These are phyloP conservation scores for Ridgeia piscesae DNA, from an alignment of 1,140 invertebrate genomes.

Conservation along the genomic window DNA sequence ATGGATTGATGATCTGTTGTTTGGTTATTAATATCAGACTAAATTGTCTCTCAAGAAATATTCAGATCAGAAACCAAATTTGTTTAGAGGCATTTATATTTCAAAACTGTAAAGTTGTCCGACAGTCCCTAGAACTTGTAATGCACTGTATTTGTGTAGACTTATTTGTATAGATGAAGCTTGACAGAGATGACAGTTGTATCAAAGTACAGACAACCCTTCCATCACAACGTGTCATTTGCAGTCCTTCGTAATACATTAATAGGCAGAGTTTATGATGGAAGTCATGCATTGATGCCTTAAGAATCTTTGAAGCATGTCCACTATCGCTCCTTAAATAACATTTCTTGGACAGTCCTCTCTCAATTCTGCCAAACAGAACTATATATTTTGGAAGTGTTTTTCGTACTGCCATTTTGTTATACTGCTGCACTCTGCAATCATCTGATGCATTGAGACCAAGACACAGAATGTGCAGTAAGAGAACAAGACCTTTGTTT, in stretches of 20 bases:
- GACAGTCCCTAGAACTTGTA: too few relatives aligned
- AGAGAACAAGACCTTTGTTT: conserved; percentile 25
- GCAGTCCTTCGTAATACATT: neutral
- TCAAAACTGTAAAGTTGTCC: too few relatives aligned
- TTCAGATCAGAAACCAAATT: too few relatives aligned
- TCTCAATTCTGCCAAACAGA: neutral
- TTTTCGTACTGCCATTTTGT: neutral
- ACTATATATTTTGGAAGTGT: neutral
- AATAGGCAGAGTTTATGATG: neutral
- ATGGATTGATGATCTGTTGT: too few relatives aligned
- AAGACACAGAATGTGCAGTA: neutral
- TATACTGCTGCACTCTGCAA: neutral
- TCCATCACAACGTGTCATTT: neutral
- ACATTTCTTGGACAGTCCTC: neutral
- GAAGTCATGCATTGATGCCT: neutral
- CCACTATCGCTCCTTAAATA: neutral
- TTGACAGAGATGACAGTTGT: neutral
- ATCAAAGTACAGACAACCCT: neutral
- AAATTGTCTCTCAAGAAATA: too few relatives aligned
- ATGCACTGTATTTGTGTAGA: too few relatives aligned
- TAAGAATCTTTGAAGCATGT: neutral
- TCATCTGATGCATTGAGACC: neutral
- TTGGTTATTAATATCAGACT: too few relatives aligned
- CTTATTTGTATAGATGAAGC: too few relatives aligned
- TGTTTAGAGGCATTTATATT: too few relatives aligned